A percentile compares a stretch with the other conserved stretches of the same genome.
Evolutionary conservation across 2,888 invertebrate species (phyloP).

Genomic region (Emmelina monodactyla): DNA sequence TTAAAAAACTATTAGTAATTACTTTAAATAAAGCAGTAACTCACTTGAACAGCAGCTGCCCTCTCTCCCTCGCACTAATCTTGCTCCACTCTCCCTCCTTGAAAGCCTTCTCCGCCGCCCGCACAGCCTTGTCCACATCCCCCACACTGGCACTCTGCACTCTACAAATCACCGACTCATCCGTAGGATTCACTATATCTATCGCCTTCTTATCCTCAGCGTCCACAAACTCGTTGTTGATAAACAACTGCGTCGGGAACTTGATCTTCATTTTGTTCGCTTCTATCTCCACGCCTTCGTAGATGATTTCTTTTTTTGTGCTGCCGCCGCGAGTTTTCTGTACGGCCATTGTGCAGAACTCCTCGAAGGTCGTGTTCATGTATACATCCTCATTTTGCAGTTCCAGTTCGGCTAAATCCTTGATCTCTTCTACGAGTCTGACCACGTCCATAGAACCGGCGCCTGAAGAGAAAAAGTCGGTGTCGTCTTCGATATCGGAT

Average conservation of each 20-base stretch:
- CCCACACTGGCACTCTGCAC: slow-evolving; percentile 75
- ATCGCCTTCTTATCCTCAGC: slow-evolving; percentile 72
- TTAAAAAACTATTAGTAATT: neutral
- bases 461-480: slow-evolving; percentile 93
- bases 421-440: slow-evolving; percentile 89
- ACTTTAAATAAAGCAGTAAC: slow-evolving; percentile 15
- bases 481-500: slow-evolving; percentile 74
- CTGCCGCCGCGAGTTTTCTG: slow-evolving; percentile 70
- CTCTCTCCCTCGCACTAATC: slow-evolving; percentile 91
- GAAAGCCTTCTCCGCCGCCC: slow-evolving; percentile 88
- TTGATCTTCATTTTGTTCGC: slow-evolving; percentile 85
- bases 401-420: slow-evolving; percentile 77
- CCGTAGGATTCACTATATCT: slow-evolving; percentile 82
- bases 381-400: slow-evolving; percentile 91
- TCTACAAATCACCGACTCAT: slow-evolving; percentile 80
- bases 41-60: slow-evolving; percentile 80
- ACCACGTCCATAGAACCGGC: slow-evolving; percentile 99
- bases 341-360: slow-evolving; percentile 77
- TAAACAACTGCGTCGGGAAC: slow-evolving; percentile 91
- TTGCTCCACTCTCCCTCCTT: slow-evolving; percentile 92
- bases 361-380: slow-evolving; percentile 88
- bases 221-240: slow-evolving; percentile 89
- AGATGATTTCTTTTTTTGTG: slow-evolving; percentile 66
- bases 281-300: slow-evolving; percentile 77
- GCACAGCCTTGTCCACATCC: slow-evolving; percentile 90